Percentiles rank a stretch among this genome's conserved stretches.
Conservation (phyloP, 2,888 invertebrate species). For the Branchinecta sandiegonensis region DNA sequence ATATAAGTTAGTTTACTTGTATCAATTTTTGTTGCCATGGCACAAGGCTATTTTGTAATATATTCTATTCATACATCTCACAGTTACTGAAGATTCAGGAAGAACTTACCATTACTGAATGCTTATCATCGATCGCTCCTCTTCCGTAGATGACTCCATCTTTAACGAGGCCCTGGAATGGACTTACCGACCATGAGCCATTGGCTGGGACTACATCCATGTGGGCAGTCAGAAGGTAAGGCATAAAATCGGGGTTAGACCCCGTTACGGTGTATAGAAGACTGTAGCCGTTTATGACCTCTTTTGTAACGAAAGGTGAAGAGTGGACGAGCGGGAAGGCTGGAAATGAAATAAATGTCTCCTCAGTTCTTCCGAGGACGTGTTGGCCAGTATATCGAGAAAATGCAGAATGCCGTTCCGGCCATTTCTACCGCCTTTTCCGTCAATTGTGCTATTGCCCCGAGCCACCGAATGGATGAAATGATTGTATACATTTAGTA, state of each 20-base stretch:
- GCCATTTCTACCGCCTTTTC: too few relatives aligned
- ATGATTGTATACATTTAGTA: too few relatives aligned
- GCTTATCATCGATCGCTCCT: slow-evolving; percentile 40
- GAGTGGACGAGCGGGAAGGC: slow-evolving; percentile 32
- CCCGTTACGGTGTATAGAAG: slow-evolving; percentile 37
- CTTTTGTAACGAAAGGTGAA: slow-evolving; percentile 30
- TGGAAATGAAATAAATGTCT: slow-evolving; percentile 24
- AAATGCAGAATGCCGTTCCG: too few relatives aligned
- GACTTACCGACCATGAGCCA: slow-evolving; percentile 33
- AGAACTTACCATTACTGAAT: slow-evolving; percentile 36
- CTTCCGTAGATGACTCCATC: slow-evolving; percentile 36
- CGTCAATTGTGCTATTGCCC: too few relatives aligned
- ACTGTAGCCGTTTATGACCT: slow-evolving; percentile 35
- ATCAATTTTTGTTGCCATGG: too few relatives aligned
- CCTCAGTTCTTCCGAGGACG: too few relatives aligned
- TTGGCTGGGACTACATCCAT: slow-evolving; percentile 39
- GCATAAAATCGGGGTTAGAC: slow-evolving; percentile 30
- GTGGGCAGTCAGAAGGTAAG: slow-evolving; percentile 39
- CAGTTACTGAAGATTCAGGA: not conserved
- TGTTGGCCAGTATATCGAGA: too few relatives aligned
- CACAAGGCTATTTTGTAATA: not conserved
- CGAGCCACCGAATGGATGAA: too few relatives aligned
- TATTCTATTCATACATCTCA: slow-evolving; percentile 5
- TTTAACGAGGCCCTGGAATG: slow-evolving; percentile 36
- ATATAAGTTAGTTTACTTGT: too few relatives aligned